Percentiles rank a stretch among this genome's conserved stretches.
These are phyloP conservation scores for Mus musculus DNA, from an alignment of 2,113 vertebrate genomes.

Conservation along the genomic window DNA sequence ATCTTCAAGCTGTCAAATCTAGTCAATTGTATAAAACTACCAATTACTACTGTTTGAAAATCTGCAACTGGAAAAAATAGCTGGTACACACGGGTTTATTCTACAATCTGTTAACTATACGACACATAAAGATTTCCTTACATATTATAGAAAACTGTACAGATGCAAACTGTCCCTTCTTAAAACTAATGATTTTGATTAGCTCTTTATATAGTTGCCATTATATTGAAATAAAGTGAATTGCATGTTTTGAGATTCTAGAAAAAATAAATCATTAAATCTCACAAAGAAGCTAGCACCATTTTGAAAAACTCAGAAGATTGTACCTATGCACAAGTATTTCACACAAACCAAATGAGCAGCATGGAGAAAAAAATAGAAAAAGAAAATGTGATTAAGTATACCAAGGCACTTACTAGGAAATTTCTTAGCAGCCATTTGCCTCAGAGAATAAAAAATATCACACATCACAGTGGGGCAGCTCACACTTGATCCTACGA, in stretches of 20 bases:
- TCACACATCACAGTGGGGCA: slow-evolving; percentile 99
- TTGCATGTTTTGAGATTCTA: slow-evolving; percentile 41
- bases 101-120: background rate
- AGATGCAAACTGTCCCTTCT: slow-evolving; percentile 20
- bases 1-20: slow-evolving; percentile 42
- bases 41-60: slow-evolving; percentile 26
- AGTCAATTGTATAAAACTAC: background rate
- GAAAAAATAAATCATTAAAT: slow-evolving; percentile 37
- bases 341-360: slow-evolving; percentile 48
- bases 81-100: background rate
- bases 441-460: slow-evolving; percentile 95
- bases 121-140: slow-evolving; percentile 21
- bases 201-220: slow-evolving; percentile 16
- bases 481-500: slow-evolving; percentile 96
- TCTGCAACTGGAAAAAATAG: slow-evolving; percentile 2
- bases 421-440: slow-evolving; percentile 95
- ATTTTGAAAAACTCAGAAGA: slow-evolving; percentile 29
- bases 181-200: slow-evolving; percentile 53
- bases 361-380: slow-evolving; percentile 27
- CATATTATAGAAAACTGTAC: background rate
- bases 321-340: background rate
- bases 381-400: slow-evolving; percentile 14
- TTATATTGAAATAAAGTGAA: slow-evolving; percentile 32
- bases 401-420: slow-evolving; percentile 90
- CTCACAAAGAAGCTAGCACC: slow-evolving; percentile 21